Percentiles rank a stretch among this genome's conserved stretches.
Evolutionary conservation across 2,113 vertebrate species (phyloP).

Genomic region (Eurypyga helias): DNA sequence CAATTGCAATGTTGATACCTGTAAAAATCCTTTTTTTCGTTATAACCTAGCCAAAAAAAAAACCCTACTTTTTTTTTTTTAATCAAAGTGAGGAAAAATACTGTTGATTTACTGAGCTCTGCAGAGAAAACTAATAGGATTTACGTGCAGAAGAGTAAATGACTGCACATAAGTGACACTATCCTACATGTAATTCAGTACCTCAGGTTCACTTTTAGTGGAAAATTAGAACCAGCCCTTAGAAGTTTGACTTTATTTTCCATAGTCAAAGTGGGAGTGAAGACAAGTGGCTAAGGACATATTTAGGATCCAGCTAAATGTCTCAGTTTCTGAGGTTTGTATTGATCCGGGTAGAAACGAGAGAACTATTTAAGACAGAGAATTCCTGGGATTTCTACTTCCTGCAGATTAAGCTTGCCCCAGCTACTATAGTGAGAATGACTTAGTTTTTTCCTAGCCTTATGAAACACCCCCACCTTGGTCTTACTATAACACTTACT

Average conservation of each 20-base stretch:
- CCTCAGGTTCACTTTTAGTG: not conserved
- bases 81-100: not conserved
- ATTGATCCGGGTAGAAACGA: not conserved
- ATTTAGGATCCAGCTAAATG: not conserved
- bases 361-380: not conserved
- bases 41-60: no score
- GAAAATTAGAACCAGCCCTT: not conserved
- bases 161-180: not conserved
- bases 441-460: not conserved
- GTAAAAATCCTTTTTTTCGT: not conserved
- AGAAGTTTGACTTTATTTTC: not conserved
- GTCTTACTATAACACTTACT: not conserved
- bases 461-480: not conserved
- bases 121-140: not conserved
- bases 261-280: not conserved
- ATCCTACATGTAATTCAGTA: not conserved
- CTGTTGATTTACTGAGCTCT: not conserved
- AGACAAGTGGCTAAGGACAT: not conserved
- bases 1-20: not conserved
- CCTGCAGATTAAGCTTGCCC: not conserved
- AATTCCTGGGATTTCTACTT: not conserved
- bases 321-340: not conserved
- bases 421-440: not conserved
- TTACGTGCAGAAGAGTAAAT: not conserved
- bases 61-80: no score